A percentile compares a stretch with the other conserved stretches of the same genome.
Evolutionary conservation across 2,797 vertebrate genomes (phyloP).

Genomic region (Eurystomus glaucurus): DNA sequence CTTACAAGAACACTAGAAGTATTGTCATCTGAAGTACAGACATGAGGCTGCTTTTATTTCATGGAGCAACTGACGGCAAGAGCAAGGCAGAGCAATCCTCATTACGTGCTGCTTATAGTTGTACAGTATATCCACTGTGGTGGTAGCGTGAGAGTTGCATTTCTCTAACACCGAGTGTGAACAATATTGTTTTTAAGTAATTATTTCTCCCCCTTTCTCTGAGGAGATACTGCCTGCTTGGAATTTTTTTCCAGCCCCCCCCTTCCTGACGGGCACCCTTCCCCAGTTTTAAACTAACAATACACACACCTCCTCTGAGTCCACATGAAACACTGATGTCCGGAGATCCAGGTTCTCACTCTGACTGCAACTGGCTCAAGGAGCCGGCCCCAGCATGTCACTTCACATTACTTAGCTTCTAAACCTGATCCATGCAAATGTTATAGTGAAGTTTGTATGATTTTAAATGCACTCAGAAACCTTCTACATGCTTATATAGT

Average conservation of each 20-base stretch:
- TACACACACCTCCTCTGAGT: background rate
- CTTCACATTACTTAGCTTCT: background rate
- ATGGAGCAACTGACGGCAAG: background rate
- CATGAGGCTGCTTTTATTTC: background rate
- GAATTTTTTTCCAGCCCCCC: background rate
- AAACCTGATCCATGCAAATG: background rate
- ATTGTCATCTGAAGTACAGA: background rate
- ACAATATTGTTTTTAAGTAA: background rate
- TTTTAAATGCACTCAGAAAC: background rate
- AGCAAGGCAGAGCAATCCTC: background rate
- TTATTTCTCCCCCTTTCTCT: background rate
- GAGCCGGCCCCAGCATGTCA: background rate
- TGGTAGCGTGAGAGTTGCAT: background rate
- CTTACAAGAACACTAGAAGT: background rate
- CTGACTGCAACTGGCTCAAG: background rate
- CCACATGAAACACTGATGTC: background rate
- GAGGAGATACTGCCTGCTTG: background rate
- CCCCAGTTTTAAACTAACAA: slow-evolving; percentile 13
- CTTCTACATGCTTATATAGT: background rate
- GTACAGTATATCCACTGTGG: background rate
- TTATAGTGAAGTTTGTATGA: background rate
- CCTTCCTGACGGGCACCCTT: background rate
- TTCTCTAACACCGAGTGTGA: background rate
- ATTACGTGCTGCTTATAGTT: background rate
- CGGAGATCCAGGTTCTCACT: background rate